phyloP scores from a whole-genome alignment of 2,113 vertebrate species.

The Cephalopterus ornatus region DNA sequence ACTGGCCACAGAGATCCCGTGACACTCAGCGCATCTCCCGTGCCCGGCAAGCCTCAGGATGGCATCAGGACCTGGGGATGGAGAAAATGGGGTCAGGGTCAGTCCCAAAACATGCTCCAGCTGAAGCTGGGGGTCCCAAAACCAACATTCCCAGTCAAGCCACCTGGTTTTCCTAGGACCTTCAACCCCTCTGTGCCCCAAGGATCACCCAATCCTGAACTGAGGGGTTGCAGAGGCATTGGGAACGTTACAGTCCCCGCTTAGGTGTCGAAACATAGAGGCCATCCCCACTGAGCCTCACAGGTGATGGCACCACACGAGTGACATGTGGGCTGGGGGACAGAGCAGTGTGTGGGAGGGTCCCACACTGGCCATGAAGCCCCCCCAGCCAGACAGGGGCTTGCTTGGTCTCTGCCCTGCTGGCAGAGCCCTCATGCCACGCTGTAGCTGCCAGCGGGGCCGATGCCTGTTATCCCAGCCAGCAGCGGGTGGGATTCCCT shows the following conservation, averaged over 20 bases:
- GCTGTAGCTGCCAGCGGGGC: neutral
- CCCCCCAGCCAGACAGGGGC: too few relatives aligned
- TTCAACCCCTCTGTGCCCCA: neutral
- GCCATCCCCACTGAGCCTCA: neutral
- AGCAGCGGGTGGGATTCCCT: neutral
- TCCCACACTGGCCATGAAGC: neutral
- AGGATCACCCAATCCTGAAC: neutral
- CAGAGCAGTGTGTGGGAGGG: neutral
- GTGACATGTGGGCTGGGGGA: too few relatives aligned
- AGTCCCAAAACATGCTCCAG: neutral
- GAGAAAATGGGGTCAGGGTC: neutral
- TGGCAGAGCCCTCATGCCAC: neutral
- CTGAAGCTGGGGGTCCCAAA: neutral
- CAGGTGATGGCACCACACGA: neutral
- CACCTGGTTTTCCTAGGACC: neutral
- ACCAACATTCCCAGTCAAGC: neutral
- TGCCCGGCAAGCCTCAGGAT: neutral
- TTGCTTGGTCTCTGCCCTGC: neutral
- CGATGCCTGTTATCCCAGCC: neutral
- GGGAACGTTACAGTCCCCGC: fast-evolving
- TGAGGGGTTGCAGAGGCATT: neutral
- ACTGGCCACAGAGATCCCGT: neutral
- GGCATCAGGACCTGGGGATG: neutral
- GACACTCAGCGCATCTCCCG: neutral
- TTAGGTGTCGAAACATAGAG: neutral